Evolutionary conservation across 2,888 invertebrate species (phyloP).

Genomic region (Plemyria rubiginata): DNA sequence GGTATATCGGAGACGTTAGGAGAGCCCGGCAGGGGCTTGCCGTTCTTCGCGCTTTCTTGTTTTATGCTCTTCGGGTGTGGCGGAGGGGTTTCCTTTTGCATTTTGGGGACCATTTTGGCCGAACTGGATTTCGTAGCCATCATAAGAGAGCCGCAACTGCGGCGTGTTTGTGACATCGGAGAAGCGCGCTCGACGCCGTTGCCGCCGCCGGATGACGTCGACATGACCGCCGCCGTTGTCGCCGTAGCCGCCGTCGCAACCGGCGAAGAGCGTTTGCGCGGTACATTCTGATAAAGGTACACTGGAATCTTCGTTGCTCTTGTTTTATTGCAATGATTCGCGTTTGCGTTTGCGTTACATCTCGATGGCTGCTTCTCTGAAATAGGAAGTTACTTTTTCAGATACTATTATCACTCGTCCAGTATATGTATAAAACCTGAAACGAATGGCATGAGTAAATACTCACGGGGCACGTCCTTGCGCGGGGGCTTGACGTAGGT

Average conservation of each 20-base stretch:
- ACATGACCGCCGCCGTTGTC: neutral
- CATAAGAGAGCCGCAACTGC: slow-evolving; percentile 70
- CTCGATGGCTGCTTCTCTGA: slow-evolving; percentile 47
- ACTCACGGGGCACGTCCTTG: slow-evolving; percentile 62
- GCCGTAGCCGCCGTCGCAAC: neutral
- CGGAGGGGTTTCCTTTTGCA: slow-evolving; percentile 50
- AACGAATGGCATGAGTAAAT: neutral
- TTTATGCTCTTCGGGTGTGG: slow-evolving; percentile 26
- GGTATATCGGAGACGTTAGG: slow-evolving; percentile 50
- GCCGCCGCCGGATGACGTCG: neutral
- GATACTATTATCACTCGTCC: neutral
- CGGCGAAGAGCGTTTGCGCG: neutral
- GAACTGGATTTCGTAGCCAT: slow-evolving; percentile 86
- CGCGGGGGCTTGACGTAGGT: slow-evolving; percentile 71
- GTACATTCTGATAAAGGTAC: slow-evolving; percentile 50
- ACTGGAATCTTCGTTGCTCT: slow-evolving; percentile 69
- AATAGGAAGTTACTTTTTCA: neutral
- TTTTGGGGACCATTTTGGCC: slow-evolving; percentile 80
- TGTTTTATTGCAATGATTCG: slow-evolving; percentile 39
- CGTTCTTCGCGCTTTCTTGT: slow-evolving; percentile 25
- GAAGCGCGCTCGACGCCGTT: slow-evolving; percentile 19
- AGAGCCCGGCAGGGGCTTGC: slow-evolving; percentile 25
- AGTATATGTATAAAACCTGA: neutral
- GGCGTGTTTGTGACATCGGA: slow-evolving; percentile 5
- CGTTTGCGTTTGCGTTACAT: slow-evolving; percentile 37